phyloP scores from a whole-genome alignment of 35 echinoderm and acorn worm species.

The Eucidaris tribuloides region DNA sequence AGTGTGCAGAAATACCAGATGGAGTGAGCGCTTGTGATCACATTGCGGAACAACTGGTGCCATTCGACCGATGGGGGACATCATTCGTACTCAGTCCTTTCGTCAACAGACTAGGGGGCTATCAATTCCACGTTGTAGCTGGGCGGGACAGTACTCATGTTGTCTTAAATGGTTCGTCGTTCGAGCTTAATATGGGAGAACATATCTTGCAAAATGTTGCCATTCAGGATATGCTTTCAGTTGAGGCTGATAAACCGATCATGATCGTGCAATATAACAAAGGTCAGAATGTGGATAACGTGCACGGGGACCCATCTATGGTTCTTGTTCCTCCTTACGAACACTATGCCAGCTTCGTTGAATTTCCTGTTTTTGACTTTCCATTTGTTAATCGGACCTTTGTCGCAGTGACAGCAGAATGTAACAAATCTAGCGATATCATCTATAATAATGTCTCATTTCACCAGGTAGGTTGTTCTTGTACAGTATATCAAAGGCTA shows the following conservation, averaged over 20 bases:
- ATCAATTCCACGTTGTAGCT: background rate
- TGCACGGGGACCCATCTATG: background rate
- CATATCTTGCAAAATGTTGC: background rate
- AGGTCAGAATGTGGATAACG: background rate
- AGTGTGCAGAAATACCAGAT: background rate
- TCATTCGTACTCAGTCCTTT: constrained; percentile 6
- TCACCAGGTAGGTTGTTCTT: background rate
- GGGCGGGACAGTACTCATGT: background rate
- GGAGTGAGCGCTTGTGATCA: background rate
- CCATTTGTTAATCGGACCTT: background rate
- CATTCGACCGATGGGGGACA: constrained; percentile 1
- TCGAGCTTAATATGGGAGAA: background rate
- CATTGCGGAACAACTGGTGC: background rate
- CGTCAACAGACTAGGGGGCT: background rate
- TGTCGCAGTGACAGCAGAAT: background rate
- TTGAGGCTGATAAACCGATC: background rate
- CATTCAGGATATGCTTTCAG: background rate
- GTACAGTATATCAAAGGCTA: no score
- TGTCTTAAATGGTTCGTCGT: background rate
- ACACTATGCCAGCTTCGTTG: background rate
- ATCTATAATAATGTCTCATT: background rate
- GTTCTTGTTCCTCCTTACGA: background rate
- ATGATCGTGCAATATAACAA: background rate
- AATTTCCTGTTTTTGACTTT: background rate
- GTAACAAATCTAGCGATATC: background rate